A percentile compares a stretch with the other conserved stretches of the same genome.
Evolutionary conservation across 2,113 vertebrate genomes (phyloP).

Genomic region (Petromus typicus): DNA sequence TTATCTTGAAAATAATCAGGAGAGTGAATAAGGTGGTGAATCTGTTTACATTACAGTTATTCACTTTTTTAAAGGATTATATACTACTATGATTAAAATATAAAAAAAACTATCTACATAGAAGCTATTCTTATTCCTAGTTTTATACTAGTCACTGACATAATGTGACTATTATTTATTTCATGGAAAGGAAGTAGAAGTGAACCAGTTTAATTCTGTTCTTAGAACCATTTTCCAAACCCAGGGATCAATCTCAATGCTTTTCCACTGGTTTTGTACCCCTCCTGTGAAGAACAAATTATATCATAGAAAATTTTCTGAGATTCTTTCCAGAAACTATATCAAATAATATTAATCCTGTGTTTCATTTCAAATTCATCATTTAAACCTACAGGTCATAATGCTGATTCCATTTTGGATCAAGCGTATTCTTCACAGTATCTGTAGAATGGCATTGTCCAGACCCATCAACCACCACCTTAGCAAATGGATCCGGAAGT

Average conservation of each 20-base stretch:
- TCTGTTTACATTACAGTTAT: background rate
- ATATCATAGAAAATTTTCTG: slow-evolving; percentile 51
- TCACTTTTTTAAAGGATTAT: background rate
- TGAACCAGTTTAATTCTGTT: background rate
- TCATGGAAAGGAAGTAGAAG: background rate
- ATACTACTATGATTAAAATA: slow-evolving; percentile 36
- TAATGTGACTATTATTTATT: slow-evolving; percentile 52
- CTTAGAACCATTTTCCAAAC: slow-evolving; percentile 47
- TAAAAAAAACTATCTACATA: background rate
- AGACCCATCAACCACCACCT: slow-evolving; percentile 99
- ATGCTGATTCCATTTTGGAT: slow-evolving; percentile 99
- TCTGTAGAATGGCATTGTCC: slow-evolving; percentile 99
- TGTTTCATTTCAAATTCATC: slow-evolving; percentile 77
- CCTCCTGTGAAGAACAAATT: slow-evolving; percentile 12
- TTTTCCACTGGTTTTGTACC: slow-evolving; percentile 6
- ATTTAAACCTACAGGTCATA: slow-evolving; percentile 97
- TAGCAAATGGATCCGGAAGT: slow-evolving; percentile 99
- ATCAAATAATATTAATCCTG: slow-evolving; percentile 79
- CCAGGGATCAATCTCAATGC: background rate
- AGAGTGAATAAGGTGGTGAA: background rate
- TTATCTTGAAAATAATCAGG: background rate
- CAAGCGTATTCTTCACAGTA: slow-evolving; percentile 99
- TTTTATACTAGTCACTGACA: slow-evolving; percentile 21
- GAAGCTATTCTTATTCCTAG: slow-evolving; percentile 34
- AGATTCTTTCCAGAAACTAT: slow-evolving; percentile 71